These are phyloP conservation scores for Branchipolynoe longqiensis DNA, from an alignment of 2,888 invertebrate species.

Conservation along the genomic window DNA sequence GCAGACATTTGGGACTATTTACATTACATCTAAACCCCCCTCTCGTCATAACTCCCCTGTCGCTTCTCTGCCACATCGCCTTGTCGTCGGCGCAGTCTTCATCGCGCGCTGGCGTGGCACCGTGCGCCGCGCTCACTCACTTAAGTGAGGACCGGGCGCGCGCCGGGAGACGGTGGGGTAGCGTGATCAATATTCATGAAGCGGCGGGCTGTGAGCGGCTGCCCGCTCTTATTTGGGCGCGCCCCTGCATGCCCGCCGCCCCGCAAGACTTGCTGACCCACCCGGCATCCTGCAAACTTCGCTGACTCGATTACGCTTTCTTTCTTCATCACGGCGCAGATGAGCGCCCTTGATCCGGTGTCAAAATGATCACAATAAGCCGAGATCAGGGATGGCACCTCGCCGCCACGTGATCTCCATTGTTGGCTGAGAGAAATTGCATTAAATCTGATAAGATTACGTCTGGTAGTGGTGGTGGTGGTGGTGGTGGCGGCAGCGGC, in stretches of 20 bases:
- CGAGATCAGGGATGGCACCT: conserved; percentile 48
- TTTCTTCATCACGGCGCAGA: conserved; percentile 48
- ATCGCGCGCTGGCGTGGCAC: too few species aligned
- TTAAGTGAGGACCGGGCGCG: conserved; percentile 8
- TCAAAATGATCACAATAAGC: conserved; percentile 56
- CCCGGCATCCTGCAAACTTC: conserved; percentile 36
- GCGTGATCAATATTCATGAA: conserved; percentile 40
- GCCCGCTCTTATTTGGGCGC: conserved; percentile 32
- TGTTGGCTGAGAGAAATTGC: conserved; percentile 49
- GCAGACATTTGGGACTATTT: too few species aligned
- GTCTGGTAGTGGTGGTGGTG: conserved; percentile 14
- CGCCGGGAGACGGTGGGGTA: neutral
- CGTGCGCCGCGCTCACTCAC: too few species aligned
- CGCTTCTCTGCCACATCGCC: too few species aligned
- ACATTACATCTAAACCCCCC: too few species aligned
- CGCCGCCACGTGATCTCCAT: conserved; percentile 50
- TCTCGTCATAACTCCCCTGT: too few species aligned
- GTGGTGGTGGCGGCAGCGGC: neutral
- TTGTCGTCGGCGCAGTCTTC: too few species aligned
- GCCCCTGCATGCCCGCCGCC: neutral
- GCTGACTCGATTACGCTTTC: conserved; percentile 46
- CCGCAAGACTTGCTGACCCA: conserved; percentile 42
- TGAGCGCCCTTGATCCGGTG: conserved; percentile 55
- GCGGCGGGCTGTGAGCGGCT: conserved; percentile 26
- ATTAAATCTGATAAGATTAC: conserved; percentile 54